A percentile compares a stretch with the other conserved stretches of the same genome.
phyloP scores from a whole-genome alignment of 2,797 vertebrate species.

The Falco berigora region DNA sequence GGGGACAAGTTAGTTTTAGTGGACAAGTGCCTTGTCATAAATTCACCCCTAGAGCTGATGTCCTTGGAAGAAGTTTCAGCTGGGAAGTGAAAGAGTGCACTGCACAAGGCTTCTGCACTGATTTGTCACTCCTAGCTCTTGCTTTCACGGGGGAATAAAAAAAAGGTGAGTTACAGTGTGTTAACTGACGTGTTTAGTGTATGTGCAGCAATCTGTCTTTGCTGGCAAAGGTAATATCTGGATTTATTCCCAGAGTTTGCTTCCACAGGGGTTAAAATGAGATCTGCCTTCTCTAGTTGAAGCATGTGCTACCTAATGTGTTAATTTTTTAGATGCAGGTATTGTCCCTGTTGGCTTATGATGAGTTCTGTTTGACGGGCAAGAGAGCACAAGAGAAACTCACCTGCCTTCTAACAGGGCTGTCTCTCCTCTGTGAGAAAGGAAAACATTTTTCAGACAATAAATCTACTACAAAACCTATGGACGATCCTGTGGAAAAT shows the following conservation, averaged over 20 bases:
- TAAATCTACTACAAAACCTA: background rate
- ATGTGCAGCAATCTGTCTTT: background rate
- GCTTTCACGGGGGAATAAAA: background rate
- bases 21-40: background rate
- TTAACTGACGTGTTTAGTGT: background rate
- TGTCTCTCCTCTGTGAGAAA: background rate
- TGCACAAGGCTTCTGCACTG: background rate
- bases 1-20: background rate
- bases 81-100: background rate
- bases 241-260: background rate
- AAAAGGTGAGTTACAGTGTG: background rate
- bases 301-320: background rate
- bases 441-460: background rate
- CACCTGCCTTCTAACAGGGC: background rate
- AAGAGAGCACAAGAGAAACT: background rate
- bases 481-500: background rate
- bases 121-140: background rate
- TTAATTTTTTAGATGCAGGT: background rate
- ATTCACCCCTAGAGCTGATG: background rate
- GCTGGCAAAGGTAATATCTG: background rate
- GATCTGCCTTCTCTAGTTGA: background rate
- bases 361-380: background rate
- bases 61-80: background rate
- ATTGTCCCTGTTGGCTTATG: background rate
- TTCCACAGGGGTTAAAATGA: background rate